phyloP scores from a whole-genome alignment of 2,113 vertebrate species.

The Hyperoodon ampullatus region DNA sequence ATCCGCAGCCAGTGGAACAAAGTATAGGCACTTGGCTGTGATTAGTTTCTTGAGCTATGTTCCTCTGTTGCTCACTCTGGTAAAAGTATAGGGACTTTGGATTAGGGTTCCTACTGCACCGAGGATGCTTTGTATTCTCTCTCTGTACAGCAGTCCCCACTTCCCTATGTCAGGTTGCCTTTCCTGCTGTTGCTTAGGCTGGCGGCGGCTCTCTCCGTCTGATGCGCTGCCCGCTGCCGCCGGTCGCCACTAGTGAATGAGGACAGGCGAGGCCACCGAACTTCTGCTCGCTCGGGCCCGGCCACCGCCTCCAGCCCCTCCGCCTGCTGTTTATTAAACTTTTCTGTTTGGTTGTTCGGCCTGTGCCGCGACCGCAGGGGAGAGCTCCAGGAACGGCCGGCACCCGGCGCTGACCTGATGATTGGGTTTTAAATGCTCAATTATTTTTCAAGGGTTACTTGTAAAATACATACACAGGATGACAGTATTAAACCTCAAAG shows the following conservation, averaged over 20 bases:
- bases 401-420: slow-evolving; percentile 67
- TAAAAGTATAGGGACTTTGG: neutral
- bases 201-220: slow-evolving; percentile 66
- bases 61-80: slow-evolving; percentile 78
- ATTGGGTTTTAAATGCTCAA: neutral
- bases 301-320: slow-evolving; percentile 53
- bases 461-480: neutral
- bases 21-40: slow-evolving; percentile 93
- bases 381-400: slow-evolving; percentile 44
- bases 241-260: slow-evolving; percentile 59
- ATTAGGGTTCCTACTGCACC: neutral
- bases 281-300: slow-evolving; percentile 57
- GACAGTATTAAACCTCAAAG: neutral
- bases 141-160: slow-evolving; percentile 9
- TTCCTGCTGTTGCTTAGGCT: slow-evolving; percentile 31
- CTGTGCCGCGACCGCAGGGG: slow-evolving; percentile 72
- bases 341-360: slow-evolving; percentile 80
- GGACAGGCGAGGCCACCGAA: slow-evolving; percentile 72
- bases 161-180: slow-evolving; percentile 10
- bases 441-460: neutral
- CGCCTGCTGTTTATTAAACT: slow-evolving; percentile 83
- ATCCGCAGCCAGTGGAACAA: slow-evolving; percentile 93
- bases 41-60: slow-evolving; percentile 95
- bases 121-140: neutral
- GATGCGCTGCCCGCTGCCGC: slow-evolving; percentile 61